These are phyloP conservation scores for Ectemnius lituratus DNA, from an alignment of 2,888 invertebrate species.

Conservation along the genomic window DNA sequence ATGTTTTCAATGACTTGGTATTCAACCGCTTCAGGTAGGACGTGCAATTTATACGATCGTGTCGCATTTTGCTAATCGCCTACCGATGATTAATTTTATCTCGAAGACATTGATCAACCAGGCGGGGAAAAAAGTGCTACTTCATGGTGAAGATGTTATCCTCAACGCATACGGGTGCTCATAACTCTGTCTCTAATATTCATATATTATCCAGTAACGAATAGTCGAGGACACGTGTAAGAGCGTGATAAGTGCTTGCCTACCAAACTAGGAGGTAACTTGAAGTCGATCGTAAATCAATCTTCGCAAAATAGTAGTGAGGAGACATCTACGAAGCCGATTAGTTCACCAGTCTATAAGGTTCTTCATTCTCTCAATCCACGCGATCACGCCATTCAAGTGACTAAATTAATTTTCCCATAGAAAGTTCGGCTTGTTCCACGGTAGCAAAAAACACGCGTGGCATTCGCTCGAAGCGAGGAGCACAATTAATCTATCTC, in stretches of 20 bases:
- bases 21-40: not conserved
- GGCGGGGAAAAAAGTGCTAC: slow-evolving; percentile 27
- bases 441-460: not conserved
- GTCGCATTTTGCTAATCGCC: slow-evolving; percentile 49
- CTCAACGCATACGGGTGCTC: slow-evolving; percentile 29
- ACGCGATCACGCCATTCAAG: slow-evolving; percentile 2
- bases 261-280: slow-evolving; percentile 13
- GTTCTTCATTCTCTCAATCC: not conserved
- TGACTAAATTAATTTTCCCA: too few relatives aligned
- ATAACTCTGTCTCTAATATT: slow-evolving; percentile 38
- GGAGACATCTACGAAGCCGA: slow-evolving; percentile 34
- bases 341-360: slow-evolving; percentile 15
- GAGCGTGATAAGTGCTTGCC: slow-evolving; percentile 34
- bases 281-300: slow-evolving; percentile 45
- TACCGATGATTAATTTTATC: slow-evolving; percentile 44
- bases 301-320: slow-evolving; percentile 31
- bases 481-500: slow-evolving; percentile 6
- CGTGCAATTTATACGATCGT: slow-evolving; percentile 21
- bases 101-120: slow-evolving; percentile 11
- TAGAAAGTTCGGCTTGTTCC: too few relatives aligned
- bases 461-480: not conserved
- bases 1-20: not conserved
- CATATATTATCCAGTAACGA: slow-evolving; percentile 40
- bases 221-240: slow-evolving; percentile 28
- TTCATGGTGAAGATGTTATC: slow-evolving; percentile 43